Percentiles rank a stretch among this genome's conserved stretches.
Conservation (phyloP, 2,113 vertebrate genomes). For the Corythornis vintsioides region DNA sequence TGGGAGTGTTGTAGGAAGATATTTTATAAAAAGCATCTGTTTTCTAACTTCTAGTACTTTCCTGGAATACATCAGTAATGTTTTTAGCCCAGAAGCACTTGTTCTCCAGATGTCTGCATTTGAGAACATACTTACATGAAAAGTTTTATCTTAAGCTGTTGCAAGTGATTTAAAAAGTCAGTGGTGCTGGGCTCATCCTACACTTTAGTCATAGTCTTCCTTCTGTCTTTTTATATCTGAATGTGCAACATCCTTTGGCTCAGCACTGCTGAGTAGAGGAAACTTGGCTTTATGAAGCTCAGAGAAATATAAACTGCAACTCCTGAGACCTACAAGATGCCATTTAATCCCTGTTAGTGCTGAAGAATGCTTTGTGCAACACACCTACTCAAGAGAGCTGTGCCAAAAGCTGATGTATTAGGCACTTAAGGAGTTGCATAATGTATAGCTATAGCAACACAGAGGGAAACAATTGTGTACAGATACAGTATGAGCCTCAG, state of each 20-base stretch:
- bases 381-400: background rate
- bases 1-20: background rate
- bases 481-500: background rate
- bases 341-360: background rate
- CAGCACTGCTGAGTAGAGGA: background rate
- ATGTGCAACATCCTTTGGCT: background rate
- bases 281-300: background rate
- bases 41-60: background rate
- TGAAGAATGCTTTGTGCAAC: background rate
- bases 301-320: background rate
- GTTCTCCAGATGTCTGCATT: background rate
- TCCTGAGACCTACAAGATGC: background rate
- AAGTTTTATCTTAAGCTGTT: background rate
- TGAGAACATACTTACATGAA: background rate
- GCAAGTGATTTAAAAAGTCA: background rate
- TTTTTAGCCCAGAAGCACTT: background rate
- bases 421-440: slow-evolving; percentile 5
- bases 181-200: background rate
- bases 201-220: background rate
- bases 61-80: background rate
- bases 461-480: background rate
- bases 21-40: background rate
- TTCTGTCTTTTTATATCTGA: background rate
- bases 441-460: slow-evolving; percentile 18
- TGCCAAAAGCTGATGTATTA: background rate